phyloP scores from a whole-genome alignment of 2,888 invertebrate species.

The Aporophyla nigra region DNA sequence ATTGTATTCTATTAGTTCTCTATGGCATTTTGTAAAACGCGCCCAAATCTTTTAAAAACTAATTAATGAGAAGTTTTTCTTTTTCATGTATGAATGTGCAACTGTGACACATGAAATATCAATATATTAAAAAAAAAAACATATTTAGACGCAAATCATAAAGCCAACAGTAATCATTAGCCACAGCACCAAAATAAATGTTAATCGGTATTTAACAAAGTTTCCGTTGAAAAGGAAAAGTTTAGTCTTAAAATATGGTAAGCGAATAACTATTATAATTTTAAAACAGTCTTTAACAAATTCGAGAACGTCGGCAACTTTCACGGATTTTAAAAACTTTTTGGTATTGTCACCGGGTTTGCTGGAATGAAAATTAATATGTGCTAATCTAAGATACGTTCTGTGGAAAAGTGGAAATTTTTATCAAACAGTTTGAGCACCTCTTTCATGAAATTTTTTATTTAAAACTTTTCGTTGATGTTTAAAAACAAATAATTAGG shows the following conservation, averaged over 20 bases:
- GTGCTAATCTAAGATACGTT: conserved; percentile 22
- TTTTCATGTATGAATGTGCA: too few species aligned
- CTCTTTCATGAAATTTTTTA: neutral
- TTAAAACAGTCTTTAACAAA: conserved; percentile 41
- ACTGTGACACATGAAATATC: neutral
- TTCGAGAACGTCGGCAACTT: conserved; percentile 35
- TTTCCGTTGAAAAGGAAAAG: conserved; percentile 23
- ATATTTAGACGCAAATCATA: neutral
- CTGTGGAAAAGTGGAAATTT: neutral
- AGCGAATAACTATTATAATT: conserved; percentile 51
- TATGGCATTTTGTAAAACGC: neutral
- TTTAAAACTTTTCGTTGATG: neutral
- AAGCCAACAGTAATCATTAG: neutral
- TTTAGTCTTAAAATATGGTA: conserved; percentile 45
- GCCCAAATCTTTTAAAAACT: neutral
- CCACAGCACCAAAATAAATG: conserved; percentile 9
- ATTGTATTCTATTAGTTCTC: neutral
- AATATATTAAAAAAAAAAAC: too few species aligned
- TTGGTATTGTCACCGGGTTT: conserved; percentile 21
- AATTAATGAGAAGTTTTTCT: too few species aligned
- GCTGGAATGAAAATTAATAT: conserved; percentile 13
- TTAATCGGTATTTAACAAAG: conserved; percentile 24
- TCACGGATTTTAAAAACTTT: conserved; percentile 21
- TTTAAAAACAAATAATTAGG: neutral
- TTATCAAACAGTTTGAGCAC: neutral